Conservation (phyloP, 92 coral and sea anemone species). For the Palythoa grandiflora region DNA sequence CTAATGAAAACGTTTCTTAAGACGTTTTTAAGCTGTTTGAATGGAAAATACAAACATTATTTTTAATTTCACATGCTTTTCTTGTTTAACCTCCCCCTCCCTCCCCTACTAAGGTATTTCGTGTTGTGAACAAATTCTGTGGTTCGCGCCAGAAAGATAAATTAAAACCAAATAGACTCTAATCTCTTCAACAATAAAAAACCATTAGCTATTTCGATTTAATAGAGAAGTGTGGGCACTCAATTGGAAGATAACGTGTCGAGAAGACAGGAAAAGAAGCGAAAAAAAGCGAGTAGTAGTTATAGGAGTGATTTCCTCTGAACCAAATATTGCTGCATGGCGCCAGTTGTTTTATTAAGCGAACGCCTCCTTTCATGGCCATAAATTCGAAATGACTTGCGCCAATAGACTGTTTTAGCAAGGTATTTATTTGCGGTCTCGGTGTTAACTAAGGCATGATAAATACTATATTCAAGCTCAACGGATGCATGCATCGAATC, state of each 20-base stretch:
- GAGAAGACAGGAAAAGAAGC: constrained; percentile 16
- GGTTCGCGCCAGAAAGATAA: neutral
- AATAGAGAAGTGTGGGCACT: constrained; percentile 10
- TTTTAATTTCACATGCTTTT: too few relatives aligned
- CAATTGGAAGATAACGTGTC: constrained; percentile 17
- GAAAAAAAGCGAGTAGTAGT: constrained; percentile 12
- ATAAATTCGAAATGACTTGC: neutral
- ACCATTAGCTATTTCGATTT: constrained; percentile 30
- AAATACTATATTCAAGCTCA: neutral
- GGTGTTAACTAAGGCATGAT: constrained; percentile 1
- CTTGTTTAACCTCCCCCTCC: too few relatives aligned
- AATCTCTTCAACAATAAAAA: constrained; percentile 26
- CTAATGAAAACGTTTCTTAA: too few relatives aligned
- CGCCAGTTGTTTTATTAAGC: neutral
- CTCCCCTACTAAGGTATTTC: neutral
- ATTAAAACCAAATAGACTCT: neutral
- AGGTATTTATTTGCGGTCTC: constrained; percentile 13
- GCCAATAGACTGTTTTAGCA: constrained; percentile 7
- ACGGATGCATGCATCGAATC: neutral
- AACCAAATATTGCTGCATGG: constrained; percentile 11
- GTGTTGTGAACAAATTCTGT: neutral
- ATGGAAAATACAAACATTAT: too few relatives aligned
- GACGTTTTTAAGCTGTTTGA: too few relatives aligned
- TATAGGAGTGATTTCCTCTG: constrained; percentile 4
- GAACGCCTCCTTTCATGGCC: constrained; percentile 32